Conservation (phyloP, 1,140 invertebrate species). For the Archegozetes longisetosus region DNA sequence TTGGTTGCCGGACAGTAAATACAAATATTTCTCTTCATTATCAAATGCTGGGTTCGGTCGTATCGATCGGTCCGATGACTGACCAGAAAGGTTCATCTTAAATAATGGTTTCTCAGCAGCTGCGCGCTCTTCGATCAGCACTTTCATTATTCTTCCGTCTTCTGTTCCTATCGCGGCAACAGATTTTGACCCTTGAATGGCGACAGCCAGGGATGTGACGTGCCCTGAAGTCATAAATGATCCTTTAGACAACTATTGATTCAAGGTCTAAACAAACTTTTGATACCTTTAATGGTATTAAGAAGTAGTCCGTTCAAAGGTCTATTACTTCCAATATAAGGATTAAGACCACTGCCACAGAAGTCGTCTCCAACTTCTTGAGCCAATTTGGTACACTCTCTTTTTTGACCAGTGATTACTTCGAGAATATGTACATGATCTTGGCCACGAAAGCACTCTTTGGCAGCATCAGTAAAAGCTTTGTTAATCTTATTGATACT, state of each 20-base stretch:
- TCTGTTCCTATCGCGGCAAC: slow-evolving; percentile 20
- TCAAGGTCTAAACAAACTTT: background rate
- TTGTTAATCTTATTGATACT: slow-evolving; percentile 18
- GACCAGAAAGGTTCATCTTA: background rate
- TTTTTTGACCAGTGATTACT: background rate
- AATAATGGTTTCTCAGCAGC: background rate
- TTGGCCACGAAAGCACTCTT: slow-evolving; percentile 18
- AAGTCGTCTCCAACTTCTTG: slow-evolving; percentile 12
- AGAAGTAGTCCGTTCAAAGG: slow-evolving; percentile 12
- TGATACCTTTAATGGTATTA: background rate
- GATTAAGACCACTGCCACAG: slow-evolving; percentile 21
- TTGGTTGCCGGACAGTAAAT: slow-evolving; percentile 17
- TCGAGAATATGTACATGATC: background rate
- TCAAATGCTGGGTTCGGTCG: background rate
- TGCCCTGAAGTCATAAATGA: background rate
- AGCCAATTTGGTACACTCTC: background rate
- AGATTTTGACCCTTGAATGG: slow-evolving; percentile 18
- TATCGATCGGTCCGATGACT: background rate
- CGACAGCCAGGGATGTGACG: slow-evolving; percentile 20
- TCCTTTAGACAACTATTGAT: background rate
- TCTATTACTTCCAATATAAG: slow-evolving; percentile 22
- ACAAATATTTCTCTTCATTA: background rate
- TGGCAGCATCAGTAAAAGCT: slow-evolving; percentile 20
- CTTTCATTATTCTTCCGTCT: slow-evolving; percentile 10
- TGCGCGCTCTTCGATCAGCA: background rate